A percentile compares a stretch with the other conserved stretches of the same genome.
Evolutionary conservation across 2,888 invertebrate species (phyloP).

Genomic region (Chrysolina haemoptera): DNA sequence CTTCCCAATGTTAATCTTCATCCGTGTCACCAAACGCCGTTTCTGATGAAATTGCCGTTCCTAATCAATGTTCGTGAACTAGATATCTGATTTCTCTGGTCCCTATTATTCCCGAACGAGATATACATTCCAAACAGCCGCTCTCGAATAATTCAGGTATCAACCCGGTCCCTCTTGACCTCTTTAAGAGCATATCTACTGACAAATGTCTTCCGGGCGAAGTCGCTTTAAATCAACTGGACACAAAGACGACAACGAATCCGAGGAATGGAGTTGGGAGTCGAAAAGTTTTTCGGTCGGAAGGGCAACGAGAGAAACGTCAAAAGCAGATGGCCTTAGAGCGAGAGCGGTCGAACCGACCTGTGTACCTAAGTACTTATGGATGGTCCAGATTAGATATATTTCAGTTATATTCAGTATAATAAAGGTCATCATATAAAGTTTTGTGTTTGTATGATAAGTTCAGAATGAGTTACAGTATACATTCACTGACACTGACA

Average conservation of each 20-base stretch:
- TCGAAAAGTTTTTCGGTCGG: neutral
- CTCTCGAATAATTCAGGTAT: neutral
- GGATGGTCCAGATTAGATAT: neutral
- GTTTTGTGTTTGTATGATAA: too few relatives aligned
- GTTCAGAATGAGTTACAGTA: too few relatives aligned
- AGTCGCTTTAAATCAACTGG: slow-evolving; percentile 33
- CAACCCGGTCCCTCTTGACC: neutral
- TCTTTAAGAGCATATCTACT: slow-evolving; percentile 21
- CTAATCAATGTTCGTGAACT: neutral
- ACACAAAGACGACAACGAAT: slow-evolving; percentile 30
- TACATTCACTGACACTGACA: too few relatives aligned
- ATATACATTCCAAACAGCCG: neutral
- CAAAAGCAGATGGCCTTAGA: neutral
- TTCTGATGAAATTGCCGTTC: neutral
- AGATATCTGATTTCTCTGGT: neutral
- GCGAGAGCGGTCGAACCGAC: neutral
- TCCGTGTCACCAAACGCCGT: too few relatives aligned
- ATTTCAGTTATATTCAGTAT: neutral
- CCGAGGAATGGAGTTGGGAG: neutral
- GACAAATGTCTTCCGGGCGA: slow-evolving; percentile 32
- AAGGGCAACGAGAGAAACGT: neutral
- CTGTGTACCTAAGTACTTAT: neutral
- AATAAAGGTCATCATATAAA: neutral
- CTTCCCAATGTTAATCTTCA: too few relatives aligned
- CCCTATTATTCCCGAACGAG: neutral